Evolutionary conservation across 2,113 vertebrate genomes (phyloP), one percentile per base, ranked within the genome.

Genomic region (Mirounga angustirostris): DNA sequence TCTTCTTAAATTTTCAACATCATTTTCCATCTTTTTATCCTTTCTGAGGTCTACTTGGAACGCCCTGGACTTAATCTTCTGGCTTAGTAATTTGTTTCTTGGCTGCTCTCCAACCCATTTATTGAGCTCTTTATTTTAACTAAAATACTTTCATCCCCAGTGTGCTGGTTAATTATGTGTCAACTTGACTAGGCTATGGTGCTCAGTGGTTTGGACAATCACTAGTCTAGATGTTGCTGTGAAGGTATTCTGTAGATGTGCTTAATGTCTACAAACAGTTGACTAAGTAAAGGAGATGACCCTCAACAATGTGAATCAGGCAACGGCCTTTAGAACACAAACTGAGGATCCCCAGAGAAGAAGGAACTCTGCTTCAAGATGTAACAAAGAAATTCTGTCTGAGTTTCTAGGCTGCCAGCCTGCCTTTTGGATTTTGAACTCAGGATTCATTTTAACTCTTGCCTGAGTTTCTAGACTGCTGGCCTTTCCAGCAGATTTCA

Each of bases 61-160:
- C 14, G 11, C 30, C 36, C n/a, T 61, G 63, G 54, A 21, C 78
- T 88, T 65, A 74, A 80, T 84, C 65, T 76, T 94, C 67, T 93
- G 73, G 59, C 16, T 71, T 43, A 21, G 59, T 22, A 71, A 69
- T 63, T 56, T 76, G 43, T 43, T 56, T 69, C 30, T 46, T 46
- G 71, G 50, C 78, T 94, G 56, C 15, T 85, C 22, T 69, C 87
- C 36, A 90, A 69, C 58, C 40, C 58, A n/a, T 67, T 83, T 91
- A 54, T 50, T 94, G 83, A 95, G 56, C 7, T 88, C 50, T 94
- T 94, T 69, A n/a, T 74, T 90, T 87, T 81, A 92, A 59, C 40
- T 87, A 63, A 94, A 95, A 73, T 36, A 52, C 59, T 91, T 90
- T 65, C 54, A 58, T 84, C 36, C 56, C 16, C 14, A 73, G 61